These are phyloP conservation scores for Pseudomugil gertrudae DNA, from an alignment of 2,797 vertebrate species.

Conservation along the genomic window DNA sequence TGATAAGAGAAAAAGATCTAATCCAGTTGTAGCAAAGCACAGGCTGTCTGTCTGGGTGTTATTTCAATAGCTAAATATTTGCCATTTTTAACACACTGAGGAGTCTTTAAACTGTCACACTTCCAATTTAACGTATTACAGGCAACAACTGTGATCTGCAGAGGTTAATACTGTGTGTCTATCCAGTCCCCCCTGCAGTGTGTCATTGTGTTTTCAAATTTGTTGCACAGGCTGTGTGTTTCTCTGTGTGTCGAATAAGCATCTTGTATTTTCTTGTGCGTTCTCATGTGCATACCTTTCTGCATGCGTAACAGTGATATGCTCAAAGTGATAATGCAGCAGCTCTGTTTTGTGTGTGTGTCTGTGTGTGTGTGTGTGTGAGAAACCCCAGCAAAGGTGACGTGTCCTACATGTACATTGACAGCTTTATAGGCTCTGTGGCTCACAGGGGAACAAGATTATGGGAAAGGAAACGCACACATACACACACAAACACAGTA, in stretches of 20 bases:
- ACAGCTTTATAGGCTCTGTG: slow-evolving; percentile 88
- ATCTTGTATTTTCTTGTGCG: slow-evolving; percentile 44
- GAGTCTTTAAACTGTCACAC: slow-evolving; percentile 65
- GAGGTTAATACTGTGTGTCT: slow-evolving; percentile 43
- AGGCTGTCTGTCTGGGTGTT: slow-evolving; percentile 44
- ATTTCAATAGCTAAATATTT: slow-evolving; percentile 54
- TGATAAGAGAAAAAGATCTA: slow-evolving; percentile 1
- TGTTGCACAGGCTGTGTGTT: not conserved
- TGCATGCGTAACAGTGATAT: slow-evolving; percentile 51
- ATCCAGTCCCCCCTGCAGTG: not conserved
- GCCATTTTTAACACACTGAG: slow-evolving; percentile 47
- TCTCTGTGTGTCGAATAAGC: slow-evolving; percentile 11
- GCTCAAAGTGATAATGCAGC: slow-evolving; percentile 37
- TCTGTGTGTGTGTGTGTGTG: slow-evolving; percentile 50
- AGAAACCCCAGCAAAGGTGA: slow-evolving; percentile 85
- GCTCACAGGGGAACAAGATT: slow-evolving; percentile 85
- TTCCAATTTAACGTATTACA: slow-evolving; percentile 50
- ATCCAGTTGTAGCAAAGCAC: slow-evolving; percentile 24
- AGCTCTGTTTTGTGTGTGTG: slow-evolving; percentile 26
- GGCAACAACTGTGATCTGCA: slow-evolving; percentile 37
- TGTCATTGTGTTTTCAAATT: not conserved
- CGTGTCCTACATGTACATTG: slow-evolving; percentile 87
- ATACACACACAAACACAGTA: slow-evolving; percentile 41
- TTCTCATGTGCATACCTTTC: slow-evolving; percentile 49
- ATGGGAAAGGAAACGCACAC: slow-evolving; percentile 82